Evolutionary conservation across 2,113 vertebrate genomes (phyloP).

Genomic region (Picathartes gymnocephalus): DNA sequence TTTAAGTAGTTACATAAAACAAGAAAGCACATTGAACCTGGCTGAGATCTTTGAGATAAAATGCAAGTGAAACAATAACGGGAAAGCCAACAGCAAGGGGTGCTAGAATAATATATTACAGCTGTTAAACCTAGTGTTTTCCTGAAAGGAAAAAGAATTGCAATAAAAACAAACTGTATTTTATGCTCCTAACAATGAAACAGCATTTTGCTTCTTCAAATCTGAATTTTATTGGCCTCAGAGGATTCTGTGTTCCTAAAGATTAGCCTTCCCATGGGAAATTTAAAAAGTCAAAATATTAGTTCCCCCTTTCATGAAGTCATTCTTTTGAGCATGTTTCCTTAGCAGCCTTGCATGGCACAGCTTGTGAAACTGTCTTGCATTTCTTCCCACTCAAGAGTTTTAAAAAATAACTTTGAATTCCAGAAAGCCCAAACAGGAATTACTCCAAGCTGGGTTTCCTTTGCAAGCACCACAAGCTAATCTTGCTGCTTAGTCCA

Average conservation of each 20-base stretch:
- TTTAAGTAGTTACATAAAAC: conserved; percentile 28
- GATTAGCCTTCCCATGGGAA: conserved; percentile 77
- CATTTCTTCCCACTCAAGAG: conserved; percentile 52
- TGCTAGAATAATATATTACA: conserved; percentile 69
- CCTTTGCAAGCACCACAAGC: conserved; percentile 42
- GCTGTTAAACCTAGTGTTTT: conserved; percentile 69
- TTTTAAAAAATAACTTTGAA: conserved; percentile 56
- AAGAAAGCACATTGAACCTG: conserved; percentile 53
- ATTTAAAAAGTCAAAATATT: conserved; percentile 41
- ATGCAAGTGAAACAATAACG: conserved; percentile 76
- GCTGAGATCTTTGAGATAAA: conserved; percentile 64
- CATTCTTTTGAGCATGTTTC: conserved; percentile 59
- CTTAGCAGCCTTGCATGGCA: conserved; percentile 36
- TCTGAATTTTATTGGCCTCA: conserved; percentile 67
- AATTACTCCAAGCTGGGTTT: conserved; percentile 66
- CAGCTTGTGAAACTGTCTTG: conserved; percentile 46
- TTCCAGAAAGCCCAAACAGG: conserved; percentile 73
- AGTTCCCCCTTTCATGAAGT: conserved; percentile 57
- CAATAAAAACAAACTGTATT: conserved; percentile 76
- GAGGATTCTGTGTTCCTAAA: conserved; percentile 69
- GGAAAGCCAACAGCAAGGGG: conserved; percentile 74
- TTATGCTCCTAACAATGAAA: conserved; percentile 67
- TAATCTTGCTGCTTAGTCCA: conserved; percentile 27
- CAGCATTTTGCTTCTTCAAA: conserved; percentile 60
- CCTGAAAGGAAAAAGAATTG: conserved; percentile 77